These are phyloP conservation scores for Zaprionus lachaisei DNA, from an alignment of 1,140 invertebrate species.

Conservation along the genomic window DNA sequence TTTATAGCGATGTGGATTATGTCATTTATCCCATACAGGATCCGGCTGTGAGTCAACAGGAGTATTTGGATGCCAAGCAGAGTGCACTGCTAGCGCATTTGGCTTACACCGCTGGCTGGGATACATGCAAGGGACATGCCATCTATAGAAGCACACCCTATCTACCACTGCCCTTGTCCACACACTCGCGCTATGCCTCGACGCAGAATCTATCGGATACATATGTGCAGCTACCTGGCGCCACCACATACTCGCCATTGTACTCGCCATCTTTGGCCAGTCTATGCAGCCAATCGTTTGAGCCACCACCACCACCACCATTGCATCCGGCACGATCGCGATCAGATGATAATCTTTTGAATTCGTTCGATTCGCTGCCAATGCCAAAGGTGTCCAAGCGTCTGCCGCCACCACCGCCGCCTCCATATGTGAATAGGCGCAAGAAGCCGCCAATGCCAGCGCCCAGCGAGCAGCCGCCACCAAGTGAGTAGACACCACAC, in stretches of 20 bases:
- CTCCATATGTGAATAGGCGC: constrained; percentile 83
- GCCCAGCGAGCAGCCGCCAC: constrained; percentile 81
- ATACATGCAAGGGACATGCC: constrained; percentile 88
- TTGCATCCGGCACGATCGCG: constrained; percentile 87
- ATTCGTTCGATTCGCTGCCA: constrained; percentile 88
- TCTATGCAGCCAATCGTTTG: constrained; percentile 85
- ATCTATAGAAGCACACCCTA: constrained; percentile 92
- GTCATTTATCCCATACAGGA: constrained; percentile 95
- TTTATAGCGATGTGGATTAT: constrained; percentile 95
- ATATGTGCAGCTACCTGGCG: constrained; percentile 87
- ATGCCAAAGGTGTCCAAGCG: constrained; percentile 88
- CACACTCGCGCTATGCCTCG: constrained; percentile 89
- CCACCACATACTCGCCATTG: constrained; percentile 85
- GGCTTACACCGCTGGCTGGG: constrained; percentile 76
- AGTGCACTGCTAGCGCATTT: constrained; percentile 88
- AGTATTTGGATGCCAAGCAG: constrained; percentile 94
- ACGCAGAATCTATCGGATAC: constrained; percentile 91
- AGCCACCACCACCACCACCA: constrained; percentile 86
- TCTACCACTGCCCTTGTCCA: constrained; percentile 87
- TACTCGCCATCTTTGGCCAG: constrained; percentile 87
- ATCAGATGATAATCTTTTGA: constrained; percentile 92
- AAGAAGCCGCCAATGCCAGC: constrained; percentile 82
- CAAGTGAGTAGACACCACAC: constrained; percentile 59
- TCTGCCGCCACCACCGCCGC: constrained; percentile 89
- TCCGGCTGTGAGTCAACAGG: constrained; percentile 93